phyloP scores from a whole-genome alignment of 2,113 vertebrate species.

The Chionodraco myersi region DNA sequence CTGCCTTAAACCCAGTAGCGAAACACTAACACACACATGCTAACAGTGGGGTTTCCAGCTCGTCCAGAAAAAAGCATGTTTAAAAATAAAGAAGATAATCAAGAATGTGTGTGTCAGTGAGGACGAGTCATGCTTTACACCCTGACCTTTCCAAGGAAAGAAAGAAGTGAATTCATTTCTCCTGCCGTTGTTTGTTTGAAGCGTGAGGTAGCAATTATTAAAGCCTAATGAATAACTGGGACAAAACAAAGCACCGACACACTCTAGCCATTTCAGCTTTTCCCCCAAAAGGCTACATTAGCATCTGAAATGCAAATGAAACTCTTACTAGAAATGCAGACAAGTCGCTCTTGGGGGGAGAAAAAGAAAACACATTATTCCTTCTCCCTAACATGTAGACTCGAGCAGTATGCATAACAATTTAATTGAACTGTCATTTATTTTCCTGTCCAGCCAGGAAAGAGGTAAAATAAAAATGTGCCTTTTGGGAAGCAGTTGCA shows the following conservation, averaged over 20 bases:
- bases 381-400: background rate
- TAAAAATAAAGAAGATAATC: slow-evolving; percentile 14
- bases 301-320: slow-evolving; percentile 69
- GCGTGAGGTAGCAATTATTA: slow-evolving; percentile 60
- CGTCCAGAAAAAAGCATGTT: slow-evolving; percentile 50
- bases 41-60: slow-evolving; percentile 18
- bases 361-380: slow-evolving; percentile 2
- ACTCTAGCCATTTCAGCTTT: slow-evolving; percentile 39
- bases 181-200: slow-evolving; percentile 51
- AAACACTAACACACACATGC: background rate
- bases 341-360: background rate
- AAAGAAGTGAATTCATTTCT: slow-evolving; percentile 56
- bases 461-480: background rate
- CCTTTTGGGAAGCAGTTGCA: slow-evolving; percentile 20
- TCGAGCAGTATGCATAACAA: background rate
- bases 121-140: slow-evolving; percentile 14
- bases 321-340: slow-evolving; percentile 34
- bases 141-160: slow-evolving; percentile 62
- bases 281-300: slow-evolving; percentile 72
- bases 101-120: slow-evolving; percentile 26
- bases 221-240: slow-evolving; percentile 66
- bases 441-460: background rate
- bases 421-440: background rate
- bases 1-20: slow-evolving; percentile 8
- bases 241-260: slow-evolving; percentile 54